Evolutionary conservation across 2,888 invertebrate species (phyloP), one percentile per base, ranked within the genome.

Genomic region (Spisula subtruncata): DNA sequence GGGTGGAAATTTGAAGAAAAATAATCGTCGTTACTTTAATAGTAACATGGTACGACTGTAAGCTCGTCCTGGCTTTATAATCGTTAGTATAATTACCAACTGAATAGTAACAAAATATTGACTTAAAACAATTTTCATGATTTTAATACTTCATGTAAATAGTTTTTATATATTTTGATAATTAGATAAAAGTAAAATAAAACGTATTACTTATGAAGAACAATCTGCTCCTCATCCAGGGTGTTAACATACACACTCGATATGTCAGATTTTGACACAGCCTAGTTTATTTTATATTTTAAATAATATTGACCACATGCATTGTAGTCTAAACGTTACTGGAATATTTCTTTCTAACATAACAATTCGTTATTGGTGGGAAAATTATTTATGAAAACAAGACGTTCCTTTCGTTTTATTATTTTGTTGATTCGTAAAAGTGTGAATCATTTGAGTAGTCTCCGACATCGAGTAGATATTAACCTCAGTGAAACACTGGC

Each of bases 141-240:
- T 46, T 4, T 48, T 46, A 90, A 90, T 85, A 90, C 88, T 80
- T 87, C 84, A 81, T 82, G 79, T 54, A 89, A 91, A 91, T 81
- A 89, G 82, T 83, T 87, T 87, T 87, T 60, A 56, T 14, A 56
- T 85, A 82, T 86, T 91, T 88, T 86, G 85, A 90, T 86, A 88
- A 80, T 32, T 84, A 86, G 88, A 86, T 56, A 87, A 86, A 84
- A 75, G 32, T 75, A 75, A 35, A 75, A 75, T 75, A 75, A 75
- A 75, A 32, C 35, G 14, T 75, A 75, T 25, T 75, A 14, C 18
- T 75, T 32, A 32, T 25, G 5, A 32, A 75, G 16, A 35, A 75
- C 29, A 75, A 18, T 25, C 8, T 35, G 14, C 75, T 35, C 32
- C 75, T 2, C 20, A 25, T 75, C 0, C 12, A 25, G 25, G 10